A percentile compares a stretch with the other conserved stretches of the same genome.
phyloP scores from a whole-genome alignment of 2,888 invertebrate species.

The Sturmia bella region DNA sequence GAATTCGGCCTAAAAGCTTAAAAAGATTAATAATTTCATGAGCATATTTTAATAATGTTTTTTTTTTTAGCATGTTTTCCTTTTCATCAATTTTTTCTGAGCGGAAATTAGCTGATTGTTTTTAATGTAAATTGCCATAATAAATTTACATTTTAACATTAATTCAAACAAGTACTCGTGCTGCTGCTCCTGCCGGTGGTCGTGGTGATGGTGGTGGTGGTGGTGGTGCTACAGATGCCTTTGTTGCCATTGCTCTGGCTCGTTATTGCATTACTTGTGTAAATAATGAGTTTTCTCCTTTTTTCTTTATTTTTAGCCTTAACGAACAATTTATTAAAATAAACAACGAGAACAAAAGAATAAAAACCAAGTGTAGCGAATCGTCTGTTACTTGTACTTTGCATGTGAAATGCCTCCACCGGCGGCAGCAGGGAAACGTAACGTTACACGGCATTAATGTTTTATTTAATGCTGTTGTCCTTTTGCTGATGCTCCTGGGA shows the following conservation, averaged over 20 bases:
- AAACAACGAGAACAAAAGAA: slow-evolving; percentile 2
- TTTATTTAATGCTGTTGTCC: slow-evolving; percentile 3
- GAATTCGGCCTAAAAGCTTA: too few relatives aligned
- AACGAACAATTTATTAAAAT: slow-evolving; percentile 35
- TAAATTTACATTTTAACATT: slow-evolving; percentile 41
- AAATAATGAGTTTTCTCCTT: slow-evolving; percentile 41
- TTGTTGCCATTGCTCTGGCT: slow-evolving; percentile 7
- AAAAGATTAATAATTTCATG: too few relatives aligned
- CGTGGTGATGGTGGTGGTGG: too few relatives aligned
- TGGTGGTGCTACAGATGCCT: not conserved
- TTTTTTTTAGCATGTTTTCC: too few relatives aligned
- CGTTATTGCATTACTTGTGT: slow-evolving; percentile 46
- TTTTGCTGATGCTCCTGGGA: not conserved
- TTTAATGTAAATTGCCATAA: slow-evolving; percentile 29
- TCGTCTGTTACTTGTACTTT: not conserved
- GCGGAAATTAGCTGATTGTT: slow-evolving; percentile 8
- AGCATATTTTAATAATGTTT: too few relatives aligned
- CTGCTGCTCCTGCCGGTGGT: too few relatives aligned
- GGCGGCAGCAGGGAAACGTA: too few relatives aligned
- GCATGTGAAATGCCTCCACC: not conserved
- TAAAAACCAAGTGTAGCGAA: slow-evolving; percentile 15
- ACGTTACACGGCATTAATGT: not conserved
- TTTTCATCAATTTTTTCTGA: too few relatives aligned
- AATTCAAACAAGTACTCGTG: not conserved
- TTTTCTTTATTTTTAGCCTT: not conserved